Percentiles rank a stretch among this genome's conserved stretches.
Conservation (phyloP, 2,888 invertebrate genomes). For the Syrista parreyssii region DNA sequence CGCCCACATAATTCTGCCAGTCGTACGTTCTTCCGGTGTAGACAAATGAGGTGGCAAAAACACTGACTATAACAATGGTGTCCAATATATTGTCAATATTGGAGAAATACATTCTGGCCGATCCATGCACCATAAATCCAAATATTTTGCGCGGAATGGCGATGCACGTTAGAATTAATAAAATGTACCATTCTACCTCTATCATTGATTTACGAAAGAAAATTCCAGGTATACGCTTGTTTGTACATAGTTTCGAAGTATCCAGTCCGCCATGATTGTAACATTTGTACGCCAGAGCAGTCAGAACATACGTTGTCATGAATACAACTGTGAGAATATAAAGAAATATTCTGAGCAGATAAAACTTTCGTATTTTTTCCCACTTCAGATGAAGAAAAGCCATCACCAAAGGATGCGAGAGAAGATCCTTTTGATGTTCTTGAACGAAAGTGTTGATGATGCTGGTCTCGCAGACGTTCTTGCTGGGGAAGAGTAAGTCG, state of each 20-base stretch:
- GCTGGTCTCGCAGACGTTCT: slow-evolving; percentile 63
- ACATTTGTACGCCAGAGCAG: slow-evolving; percentile 59
- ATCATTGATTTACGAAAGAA: slow-evolving; percentile 53
- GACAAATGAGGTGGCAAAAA: slow-evolving; percentile 59
- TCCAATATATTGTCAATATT: slow-evolving; percentile 64
- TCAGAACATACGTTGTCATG: slow-evolving; percentile 60
- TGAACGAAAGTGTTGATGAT: slow-evolving; percentile 66
- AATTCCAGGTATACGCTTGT: slow-evolving; percentile 49
- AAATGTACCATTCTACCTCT: slow-evolving; percentile 59
- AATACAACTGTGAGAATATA: slow-evolving; percentile 60
- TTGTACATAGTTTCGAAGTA: slow-evolving; percentile 53
- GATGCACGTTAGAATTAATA: slow-evolving; percentile 55
- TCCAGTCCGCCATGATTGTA: slow-evolving; percentile 51
- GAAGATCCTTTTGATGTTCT: slow-evolving; percentile 64
- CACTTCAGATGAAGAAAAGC: slow-evolving; percentile 67
- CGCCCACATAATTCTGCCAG: slow-evolving; percentile 64
- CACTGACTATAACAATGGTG: slow-evolving; percentile 56
- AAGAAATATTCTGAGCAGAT: slow-evolving; percentile 57
- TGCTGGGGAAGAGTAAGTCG: slow-evolving; percentile 59
- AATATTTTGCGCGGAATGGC: slow-evolving; percentile 62
- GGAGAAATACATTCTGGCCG: slow-evolving; percentile 60
- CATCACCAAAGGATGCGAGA: slow-evolving; percentile 67
- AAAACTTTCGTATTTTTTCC: slow-evolving; percentile 67
- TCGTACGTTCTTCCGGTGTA: slow-evolving; percentile 59
- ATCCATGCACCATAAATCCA: slow-evolving; percentile 59